Percentiles rank a stretch among this genome's conserved stretches.
Conservation (phyloP, 2,888 invertebrate genomes). For the Isotomurus palustris region DNA sequence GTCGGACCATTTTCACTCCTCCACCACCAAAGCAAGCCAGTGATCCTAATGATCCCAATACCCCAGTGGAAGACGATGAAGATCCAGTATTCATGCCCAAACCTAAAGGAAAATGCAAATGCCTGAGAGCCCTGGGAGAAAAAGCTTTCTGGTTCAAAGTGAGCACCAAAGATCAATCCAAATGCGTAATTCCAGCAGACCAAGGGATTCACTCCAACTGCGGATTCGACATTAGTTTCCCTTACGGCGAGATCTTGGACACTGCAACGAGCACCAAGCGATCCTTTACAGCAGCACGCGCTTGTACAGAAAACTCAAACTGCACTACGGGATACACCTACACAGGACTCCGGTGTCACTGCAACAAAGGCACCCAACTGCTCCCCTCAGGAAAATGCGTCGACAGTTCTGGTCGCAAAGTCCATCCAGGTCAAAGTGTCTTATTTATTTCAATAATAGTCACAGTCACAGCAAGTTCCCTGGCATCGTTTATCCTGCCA, state of each 20-base stretch:
- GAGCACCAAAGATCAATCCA: too few species aligned
- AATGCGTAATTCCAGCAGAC: not conserved
- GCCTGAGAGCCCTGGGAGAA: not conserved
- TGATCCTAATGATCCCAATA: not conserved
- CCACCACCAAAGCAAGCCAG: not conserved
- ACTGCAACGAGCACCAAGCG: not conserved
- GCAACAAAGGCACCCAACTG: not conserved
- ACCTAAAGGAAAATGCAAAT: not conserved
- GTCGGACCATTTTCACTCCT: not conserved
- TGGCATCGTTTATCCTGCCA: too few species aligned
- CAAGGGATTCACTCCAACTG: not conserved
- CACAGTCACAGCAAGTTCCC: too few species aligned
- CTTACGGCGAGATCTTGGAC: conserved; percentile 1
- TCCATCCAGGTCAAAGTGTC: too few species aligned
- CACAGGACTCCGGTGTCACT: not conserved
- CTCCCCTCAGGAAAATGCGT: too few species aligned
- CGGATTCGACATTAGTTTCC: not conserved
- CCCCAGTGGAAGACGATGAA: not conserved
- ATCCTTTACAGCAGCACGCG: not conserved
- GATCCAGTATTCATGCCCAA: not conserved
- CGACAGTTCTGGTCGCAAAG: too few species aligned
- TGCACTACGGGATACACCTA: not conserved
- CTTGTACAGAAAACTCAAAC: not conserved
- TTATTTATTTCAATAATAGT: not conserved
- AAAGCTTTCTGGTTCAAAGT: not conserved